phyloP scores from a whole-genome alignment of 2,797 vertebrate genomes.

The Otolemur crassicaudatus region DNA sequence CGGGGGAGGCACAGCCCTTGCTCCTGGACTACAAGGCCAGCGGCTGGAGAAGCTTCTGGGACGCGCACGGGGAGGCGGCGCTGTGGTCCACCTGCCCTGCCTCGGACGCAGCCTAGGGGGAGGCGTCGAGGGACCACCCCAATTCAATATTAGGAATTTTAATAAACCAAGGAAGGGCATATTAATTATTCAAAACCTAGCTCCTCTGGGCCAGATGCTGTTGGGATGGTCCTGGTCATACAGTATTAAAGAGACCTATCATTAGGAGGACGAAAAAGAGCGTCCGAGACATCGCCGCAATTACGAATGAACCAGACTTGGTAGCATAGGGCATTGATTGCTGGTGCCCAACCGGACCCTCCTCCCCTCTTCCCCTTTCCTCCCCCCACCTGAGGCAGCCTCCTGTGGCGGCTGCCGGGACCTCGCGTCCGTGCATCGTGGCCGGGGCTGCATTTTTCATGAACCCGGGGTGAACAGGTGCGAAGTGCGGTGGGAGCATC shows the following conservation, averaged over 20 bases:
- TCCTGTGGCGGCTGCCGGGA: conserved; percentile 84
- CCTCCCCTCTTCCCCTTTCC: conserved; percentile 63
- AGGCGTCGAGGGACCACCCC: conserved; percentile 70
- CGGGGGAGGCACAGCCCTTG: conserved; percentile 81
- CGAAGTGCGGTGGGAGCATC: conserved; percentile 85
- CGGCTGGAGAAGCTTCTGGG: conserved; percentile 72
- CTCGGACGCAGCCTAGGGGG: conserved; percentile 77
- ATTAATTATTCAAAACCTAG: conserved; percentile 86
- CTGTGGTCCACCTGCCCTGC: conserved; percentile 80
- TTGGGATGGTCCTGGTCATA: conserved; percentile 87
- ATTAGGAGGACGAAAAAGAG: conserved; percentile 82
- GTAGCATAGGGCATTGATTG: conserved; percentile 70
- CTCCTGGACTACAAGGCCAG: conserved; percentile 78
- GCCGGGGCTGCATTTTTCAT: conserved; percentile 84
- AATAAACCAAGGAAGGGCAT: conserved; percentile 80
- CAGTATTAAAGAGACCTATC: conserved; percentile 85
- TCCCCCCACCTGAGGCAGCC: conserved; percentile 65
- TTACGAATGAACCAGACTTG: conserved; percentile 65
- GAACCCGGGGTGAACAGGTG: conserved; percentile 90
- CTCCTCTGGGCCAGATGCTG: conserved; percentile 80
- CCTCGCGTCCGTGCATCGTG: conserved; percentile 82
- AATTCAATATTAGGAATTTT: conserved; percentile 76
- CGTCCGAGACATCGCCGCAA: conserved; percentile 76
- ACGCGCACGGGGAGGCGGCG: conserved; percentile 77
- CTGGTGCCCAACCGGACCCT: conserved; percentile 75